Base-by-base conservation (phyloP, 2,888 invertebrate genomes). In the Ellobium chinense region DNA sequence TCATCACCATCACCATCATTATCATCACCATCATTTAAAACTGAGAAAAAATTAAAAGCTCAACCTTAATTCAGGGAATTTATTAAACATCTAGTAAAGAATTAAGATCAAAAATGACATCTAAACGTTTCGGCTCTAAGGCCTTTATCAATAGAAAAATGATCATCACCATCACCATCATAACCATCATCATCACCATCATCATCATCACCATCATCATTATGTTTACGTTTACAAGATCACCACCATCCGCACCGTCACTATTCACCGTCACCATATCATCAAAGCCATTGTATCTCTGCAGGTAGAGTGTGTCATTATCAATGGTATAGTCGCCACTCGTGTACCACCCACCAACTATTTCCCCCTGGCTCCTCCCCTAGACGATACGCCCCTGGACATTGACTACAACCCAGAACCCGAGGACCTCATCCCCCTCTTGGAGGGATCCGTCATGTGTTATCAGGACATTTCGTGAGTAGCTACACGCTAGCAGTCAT, bases 381-480 rank as follows among this genome's bases (percentile, higher is more conserved):
- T 31, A 29, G 69, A 39, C 27, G 24, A 60, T 21, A 62, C 60
- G 31, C 39, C 68, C 0, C 46, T 78, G 69, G 31, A 12, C 24
- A 65, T 78, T 7, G 46, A 70, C 24, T 78, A 78, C 27, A 58
- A 78, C 2, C 70, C 78, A n/a, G 36, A 7, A 0, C 62, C 62
- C 14, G 39, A 24, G 1, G 78, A 78, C 58, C 21, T 78, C 18
- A 60, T 21, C 14, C 46, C 70, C 1, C 56, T 78, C 31, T 31
- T 70, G 12, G 54, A 78, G 14, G 36, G 37, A 27, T 62, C 78
- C 18, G 72, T 14, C 1, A 72, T 34, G 46, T 78, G 78, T 36
- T 78, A 27, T 34, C 78, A 78, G 54, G 68, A 70, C 7, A 36
- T 78, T 66, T 70, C 70, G 78, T 78, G 27, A 72, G 78, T 62